A percentile compares a stretch with the other conserved stretches of the same genome.
Evolutionary conservation across 2,888 invertebrate species (phyloP).

Genomic region (Noctua fimbriata): DNA sequence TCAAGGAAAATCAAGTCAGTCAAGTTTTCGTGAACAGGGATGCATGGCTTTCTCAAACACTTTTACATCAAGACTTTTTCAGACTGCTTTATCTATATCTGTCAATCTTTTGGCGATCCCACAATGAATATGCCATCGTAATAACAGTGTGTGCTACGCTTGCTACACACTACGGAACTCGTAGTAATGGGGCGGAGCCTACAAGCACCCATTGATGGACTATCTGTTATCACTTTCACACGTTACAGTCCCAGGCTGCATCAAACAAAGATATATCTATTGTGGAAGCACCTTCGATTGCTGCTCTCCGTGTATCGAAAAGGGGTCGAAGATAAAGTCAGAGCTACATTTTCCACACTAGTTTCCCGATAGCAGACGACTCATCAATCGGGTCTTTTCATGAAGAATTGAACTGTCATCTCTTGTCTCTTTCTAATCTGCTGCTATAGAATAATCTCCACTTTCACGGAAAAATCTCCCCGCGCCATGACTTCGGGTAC

Average conservation of each 20-base stretch:
- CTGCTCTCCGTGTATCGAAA: constrained; percentile 60
- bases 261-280: constrained; percentile 38
- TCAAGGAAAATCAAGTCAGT: not conserved
- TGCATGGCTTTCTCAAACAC: not conserved
- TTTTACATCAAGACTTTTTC: not conserved
- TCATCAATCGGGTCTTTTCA: constrained; percentile 15
- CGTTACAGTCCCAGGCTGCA: constrained; percentile 37
- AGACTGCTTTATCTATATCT: too few relatives aligned
- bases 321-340: constrained; percentile 58
- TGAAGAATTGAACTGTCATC: constrained; percentile 5
- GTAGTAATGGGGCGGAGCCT: constrained; percentile 53
- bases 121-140: not conserved
- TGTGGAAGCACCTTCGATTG: constrained; percentile 10
- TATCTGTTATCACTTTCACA: constrained; percentile 62
- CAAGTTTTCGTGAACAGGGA: not conserved
- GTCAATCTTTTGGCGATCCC: not conserved
- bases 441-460: constrained; percentile 59
- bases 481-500: constrained; percentile 78
- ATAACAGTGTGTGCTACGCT: constrained; percentile 12
- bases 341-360: constrained; percentile 49
- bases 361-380: constrained; percentile 32
- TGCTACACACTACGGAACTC: constrained; percentile 20
- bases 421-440: constrained; percentile 46
- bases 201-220: constrained; percentile 51
- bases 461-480: constrained; percentile 82